Conservation (phyloP, 1,140 invertebrate genomes). For the Branchinecta lindahli region DNA sequence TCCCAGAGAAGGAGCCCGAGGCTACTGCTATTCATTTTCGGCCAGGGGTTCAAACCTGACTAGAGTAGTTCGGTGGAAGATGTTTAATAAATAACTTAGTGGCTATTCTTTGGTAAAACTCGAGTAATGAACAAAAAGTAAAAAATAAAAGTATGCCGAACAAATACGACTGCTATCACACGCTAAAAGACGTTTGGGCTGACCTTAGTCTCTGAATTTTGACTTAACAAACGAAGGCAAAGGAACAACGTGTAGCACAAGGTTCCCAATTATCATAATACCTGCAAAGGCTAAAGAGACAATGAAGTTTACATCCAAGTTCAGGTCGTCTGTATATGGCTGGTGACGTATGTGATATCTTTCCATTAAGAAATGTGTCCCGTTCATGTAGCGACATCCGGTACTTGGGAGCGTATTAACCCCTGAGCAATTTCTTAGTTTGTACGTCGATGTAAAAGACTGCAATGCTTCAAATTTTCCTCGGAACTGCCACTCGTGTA, state of each 20-base stretch:
- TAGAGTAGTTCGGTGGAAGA: no score
- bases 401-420: slow-evolving; percentile 30
- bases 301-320: slow-evolving; percentile 56
- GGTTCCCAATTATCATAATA: slow-evolving; percentile 61
- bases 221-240: slow-evolving; percentile 67
- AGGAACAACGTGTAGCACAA: slow-evolving; percentile 67
- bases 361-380: slow-evolving; percentile 52
- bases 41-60: no score
- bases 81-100: no score
- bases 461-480: slow-evolving; percentile 26
- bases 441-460: slow-evolving; percentile 29
- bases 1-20: no score
- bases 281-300: slow-evolving; percentile 67
- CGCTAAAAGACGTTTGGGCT: background rate
- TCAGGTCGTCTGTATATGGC: slow-evolving; percentile 34
- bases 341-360: slow-evolving; percentile 38
- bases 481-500: slow-evolving; percentile 48
- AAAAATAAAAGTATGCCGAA: no score
- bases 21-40: no score
- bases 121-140: no score
- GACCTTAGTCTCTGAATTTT: slow-evolving; percentile 63
- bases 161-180: no score
- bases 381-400: slow-evolving; percentile 51
- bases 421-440: slow-evolving; percentile 15
- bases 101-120: no score